phyloP scores from a whole-genome alignment of 2,797 vertebrate genomes.

The Pelodytes ibericus region DNA sequence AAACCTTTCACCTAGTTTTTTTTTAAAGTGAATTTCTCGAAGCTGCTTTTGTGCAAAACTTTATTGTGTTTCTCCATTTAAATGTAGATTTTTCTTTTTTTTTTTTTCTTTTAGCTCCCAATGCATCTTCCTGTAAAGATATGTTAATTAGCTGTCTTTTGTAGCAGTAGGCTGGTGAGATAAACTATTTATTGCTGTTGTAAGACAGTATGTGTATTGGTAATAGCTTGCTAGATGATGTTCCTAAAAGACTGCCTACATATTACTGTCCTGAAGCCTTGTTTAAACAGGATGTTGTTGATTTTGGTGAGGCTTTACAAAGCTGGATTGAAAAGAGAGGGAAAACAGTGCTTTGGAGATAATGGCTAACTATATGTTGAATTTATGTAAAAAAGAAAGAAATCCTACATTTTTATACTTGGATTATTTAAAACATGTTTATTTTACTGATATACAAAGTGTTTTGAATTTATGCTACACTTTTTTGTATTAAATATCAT shows the following conservation, averaged over 20 bases:
- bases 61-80: constrained; percentile 63
- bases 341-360: no score
- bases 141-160: constrained; percentile 64
- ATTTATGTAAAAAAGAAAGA: no score
- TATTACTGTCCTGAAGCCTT: constrained; percentile 38
- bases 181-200: constrained; percentile 63
- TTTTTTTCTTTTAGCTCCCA: constrained; percentile 52
- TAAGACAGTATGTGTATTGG: constrained; percentile 53
- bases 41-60: constrained; percentile 59
- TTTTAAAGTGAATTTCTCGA: constrained; percentile 60
- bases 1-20: constrained; percentile 61
- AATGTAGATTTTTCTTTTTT: constrained; percentile 65
- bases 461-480: no score
- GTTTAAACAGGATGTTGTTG: not conserved
- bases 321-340: not conserved
- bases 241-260: constrained; percentile 40
- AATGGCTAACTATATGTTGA: no score
- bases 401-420: no score
- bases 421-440: no score
- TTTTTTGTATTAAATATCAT: no score
- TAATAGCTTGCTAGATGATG: constrained; percentile 40
- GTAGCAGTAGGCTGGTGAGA: constrained; percentile 58
- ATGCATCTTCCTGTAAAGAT: constrained; percentile 62
- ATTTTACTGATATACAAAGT: no score
- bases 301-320: not conserved